A percentile compares a stretch with the other conserved stretches of the same genome.
These are phyloP conservation scores for Archaeoteleia sp. DNA, from an alignment of 2,888 invertebrate species.

Conservation along the genomic window DNA sequence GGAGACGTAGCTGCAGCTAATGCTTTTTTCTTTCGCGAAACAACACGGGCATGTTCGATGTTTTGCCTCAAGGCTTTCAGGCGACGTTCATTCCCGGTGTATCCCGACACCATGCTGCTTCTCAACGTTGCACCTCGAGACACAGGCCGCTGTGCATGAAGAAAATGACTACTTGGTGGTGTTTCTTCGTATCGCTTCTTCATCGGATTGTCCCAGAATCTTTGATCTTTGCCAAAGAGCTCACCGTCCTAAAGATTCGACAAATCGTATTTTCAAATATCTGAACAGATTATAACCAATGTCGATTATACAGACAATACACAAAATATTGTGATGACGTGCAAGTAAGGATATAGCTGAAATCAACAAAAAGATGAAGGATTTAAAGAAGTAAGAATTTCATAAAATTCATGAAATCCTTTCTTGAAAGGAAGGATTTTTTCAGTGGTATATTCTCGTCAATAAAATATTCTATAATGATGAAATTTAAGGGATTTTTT, in stretches of 20 bases:
- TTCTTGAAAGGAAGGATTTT: too few relatives aligned
- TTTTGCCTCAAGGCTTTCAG: slow-evolving; percentile 25
- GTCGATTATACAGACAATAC: too few relatives aligned
- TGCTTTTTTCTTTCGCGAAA: background rate
- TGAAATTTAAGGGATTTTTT: too few relatives aligned
- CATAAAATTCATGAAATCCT: background rate
- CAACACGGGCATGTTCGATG: slow-evolving; percentile 4
- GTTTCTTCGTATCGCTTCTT: slow-evolving; percentile 74
- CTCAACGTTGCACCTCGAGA: slow-evolving; percentile 79
- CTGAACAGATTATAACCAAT: too few relatives aligned
- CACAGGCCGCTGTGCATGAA: slow-evolving; percentile 77
- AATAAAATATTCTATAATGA: too few relatives aligned
- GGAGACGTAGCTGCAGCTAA: slow-evolving; percentile 6
- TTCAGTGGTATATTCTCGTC: too few relatives aligned
- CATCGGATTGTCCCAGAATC: slow-evolving; percentile 83
- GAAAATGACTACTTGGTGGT: slow-evolving; percentile 39
- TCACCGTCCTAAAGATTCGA: slow-evolving; percentile 81
- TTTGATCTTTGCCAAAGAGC: slow-evolving; percentile 85
- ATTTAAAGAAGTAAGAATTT: too few relatives aligned
- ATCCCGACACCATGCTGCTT: slow-evolving; percentile 75
- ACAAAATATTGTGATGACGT: too few relatives aligned
- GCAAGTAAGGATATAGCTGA: background rate
- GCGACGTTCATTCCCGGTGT: slow-evolving; percentile 72
- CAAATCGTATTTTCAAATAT: background rate
- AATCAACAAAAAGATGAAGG: background rate